Percentiles rank a stretch among this genome's conserved stretches.
Conservation (phyloP, 2,797 vertebrate genomes). For the Clamator glandarius region DNA sequence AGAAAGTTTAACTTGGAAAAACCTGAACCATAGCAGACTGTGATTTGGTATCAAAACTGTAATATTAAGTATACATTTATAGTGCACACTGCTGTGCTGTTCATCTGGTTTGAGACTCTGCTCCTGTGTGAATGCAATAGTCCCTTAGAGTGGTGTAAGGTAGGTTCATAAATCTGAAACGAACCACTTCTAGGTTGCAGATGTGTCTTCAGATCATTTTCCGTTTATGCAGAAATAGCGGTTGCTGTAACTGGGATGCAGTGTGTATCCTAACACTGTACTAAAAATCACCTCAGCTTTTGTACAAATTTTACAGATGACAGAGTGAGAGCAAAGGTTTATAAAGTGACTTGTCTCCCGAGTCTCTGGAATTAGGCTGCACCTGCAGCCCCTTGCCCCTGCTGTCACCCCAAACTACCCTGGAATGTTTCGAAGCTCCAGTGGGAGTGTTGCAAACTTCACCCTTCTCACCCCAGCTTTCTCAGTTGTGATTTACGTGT, state of each 20-base stretch:
- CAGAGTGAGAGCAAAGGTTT: slow-evolving; percentile 14
- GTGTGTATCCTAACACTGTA: neutral
- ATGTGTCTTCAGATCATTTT: neutral
- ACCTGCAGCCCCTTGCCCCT: slow-evolving; percentile 26
- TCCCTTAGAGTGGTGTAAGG: neutral
- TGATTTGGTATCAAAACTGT: neutral
- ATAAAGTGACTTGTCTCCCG: neutral
- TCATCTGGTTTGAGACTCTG: neutral
- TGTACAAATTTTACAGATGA: neutral
- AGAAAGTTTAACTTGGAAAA: neutral
- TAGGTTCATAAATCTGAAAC: neutral
- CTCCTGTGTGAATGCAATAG: neutral
- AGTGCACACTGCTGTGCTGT: neutral
- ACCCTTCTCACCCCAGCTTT: neutral
- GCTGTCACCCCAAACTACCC: neutral
- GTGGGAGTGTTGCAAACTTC: neutral
- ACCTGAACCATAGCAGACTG: neutral
- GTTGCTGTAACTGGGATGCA: neutral
- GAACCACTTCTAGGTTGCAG: neutral
- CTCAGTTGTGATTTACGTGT: neutral
- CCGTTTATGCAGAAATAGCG: neutral
- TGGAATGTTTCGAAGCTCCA: neutral
- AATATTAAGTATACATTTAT: neutral
- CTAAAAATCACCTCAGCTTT: neutral
- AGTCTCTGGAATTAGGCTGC: neutral